These are phyloP conservation scores for Mactromeris polynyma DNA, from an alignment of 2,888 invertebrate species.

Conservation along the genomic window DNA sequence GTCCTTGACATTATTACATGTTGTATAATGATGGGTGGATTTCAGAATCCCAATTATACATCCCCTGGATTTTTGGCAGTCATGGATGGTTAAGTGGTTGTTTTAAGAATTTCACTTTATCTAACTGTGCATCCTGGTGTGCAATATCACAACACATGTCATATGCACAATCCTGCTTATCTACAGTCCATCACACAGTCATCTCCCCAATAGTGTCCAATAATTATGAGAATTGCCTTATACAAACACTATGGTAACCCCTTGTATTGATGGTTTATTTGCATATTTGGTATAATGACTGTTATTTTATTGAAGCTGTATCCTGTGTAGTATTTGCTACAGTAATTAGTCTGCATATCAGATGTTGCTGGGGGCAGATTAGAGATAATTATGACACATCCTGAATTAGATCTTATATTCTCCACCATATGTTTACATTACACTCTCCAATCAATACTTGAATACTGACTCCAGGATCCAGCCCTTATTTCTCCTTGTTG, in stretches of 20 bases:
- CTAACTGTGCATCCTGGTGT: too few species aligned
- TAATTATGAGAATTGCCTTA: background rate
- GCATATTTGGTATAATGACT: slow-evolving; percentile 10
- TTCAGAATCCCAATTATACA: too few species aligned
- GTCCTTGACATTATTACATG: too few species aligned
- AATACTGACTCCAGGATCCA: slow-evolving; percentile 28
- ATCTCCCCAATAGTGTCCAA: background rate
- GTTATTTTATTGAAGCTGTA: slow-evolving; percentile 10
- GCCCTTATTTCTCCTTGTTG: background rate
- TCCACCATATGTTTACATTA: slow-evolving; percentile 34
- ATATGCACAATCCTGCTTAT: too few species aligned
- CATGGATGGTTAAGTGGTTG: too few species aligned
- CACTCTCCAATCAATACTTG: slow-evolving; percentile 26
- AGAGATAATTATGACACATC: slow-evolving; percentile 61
- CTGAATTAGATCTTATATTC: slow-evolving; percentile 28
- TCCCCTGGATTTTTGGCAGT: too few species aligned
- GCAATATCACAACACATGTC: too few species aligned
- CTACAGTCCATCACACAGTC: too few species aligned
- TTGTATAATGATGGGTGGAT: too few species aligned
- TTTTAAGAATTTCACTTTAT: too few species aligned
- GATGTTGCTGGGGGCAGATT: slow-evolving; percentile 36
- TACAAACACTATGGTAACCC: background rate
- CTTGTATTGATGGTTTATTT: slow-evolving; percentile 1
- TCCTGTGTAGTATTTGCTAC: slow-evolving; percentile 38
- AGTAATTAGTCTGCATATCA: slow-evolving; percentile 44